Evolutionary conservation across 2,888 invertebrate genomes (phyloP), one percentile per base, ranked within the genome.

Genomic region (Parasteatoda lunata): DNA sequence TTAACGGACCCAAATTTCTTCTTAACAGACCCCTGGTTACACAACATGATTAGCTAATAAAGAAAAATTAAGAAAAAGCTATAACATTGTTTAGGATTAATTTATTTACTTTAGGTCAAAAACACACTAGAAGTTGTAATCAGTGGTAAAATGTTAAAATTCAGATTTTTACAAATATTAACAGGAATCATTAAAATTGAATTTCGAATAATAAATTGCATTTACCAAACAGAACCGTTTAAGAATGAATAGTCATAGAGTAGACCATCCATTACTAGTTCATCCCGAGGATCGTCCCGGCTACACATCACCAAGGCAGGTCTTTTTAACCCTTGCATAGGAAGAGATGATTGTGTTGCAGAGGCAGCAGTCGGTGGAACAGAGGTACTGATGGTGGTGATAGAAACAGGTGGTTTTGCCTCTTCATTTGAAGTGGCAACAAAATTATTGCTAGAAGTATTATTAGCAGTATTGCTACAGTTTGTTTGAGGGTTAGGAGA

Each of bases 191-290:
- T 30, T 30, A 30, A 1, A 30, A 30, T 30, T 30, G 30, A 30
- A 30, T 30, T 30, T 30, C 30, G 30, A 30, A 30, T 30, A 30
- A 2, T 30, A 30, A 30, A 30, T 30, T 30, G 30, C 77, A 93
- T 94, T 93, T 91, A 96, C 97, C 97, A 97, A 69, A 86, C 52
- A 48, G 85, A 80, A 47, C 95, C 95, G 91, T 96, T 94, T 90
- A 96, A 94, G 90, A 95, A 95, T 90, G 96, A 94, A 93, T 97
- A 97, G 93, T 98, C 97, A 92, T 98, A 98, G 45, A 98, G 94
- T 93, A 96, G 94, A 90, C 96, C 95, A 89, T 96, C 93, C 78
- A 88, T 90, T 83, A 95, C 94, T 91, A 97, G 97, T 90, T 96
- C 96, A 49, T 95, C 94, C 80, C 96, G 93, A 90, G 95, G 95